Percentiles rank a stretch among this genome's conserved stretches.
phyloP scores from a whole-genome alignment of 2,888 invertebrate genomes.

The Syritta pipiens region DNA sequence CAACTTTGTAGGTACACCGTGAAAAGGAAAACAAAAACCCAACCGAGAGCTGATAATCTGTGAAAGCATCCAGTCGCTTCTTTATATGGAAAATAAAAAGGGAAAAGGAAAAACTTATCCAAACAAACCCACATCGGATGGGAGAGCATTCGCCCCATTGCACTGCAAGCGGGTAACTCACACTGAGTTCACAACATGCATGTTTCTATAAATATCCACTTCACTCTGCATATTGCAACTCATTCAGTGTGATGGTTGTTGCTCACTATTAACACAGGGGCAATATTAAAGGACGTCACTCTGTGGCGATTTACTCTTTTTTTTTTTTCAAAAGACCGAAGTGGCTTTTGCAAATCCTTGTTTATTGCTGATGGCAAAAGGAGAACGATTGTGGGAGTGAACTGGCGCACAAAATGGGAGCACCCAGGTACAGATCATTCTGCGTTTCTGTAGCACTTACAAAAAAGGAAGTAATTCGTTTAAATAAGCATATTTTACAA shows the following conservation, averaged over 20 bases:
- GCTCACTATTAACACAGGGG: slow-evolving; percentile 31
- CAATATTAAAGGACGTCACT: slow-evolving; percentile 30
- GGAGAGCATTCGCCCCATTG: slow-evolving; percentile 16
- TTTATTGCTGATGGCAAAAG: not conserved
- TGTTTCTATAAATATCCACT: slow-evolving; percentile 26
- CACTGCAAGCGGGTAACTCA: too few species aligned
- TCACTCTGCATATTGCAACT: slow-evolving; percentile 3
- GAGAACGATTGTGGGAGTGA: not conserved
- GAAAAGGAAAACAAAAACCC: slow-evolving; percentile 25
- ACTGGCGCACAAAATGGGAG: too few species aligned
- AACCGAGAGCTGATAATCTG: slow-evolving; percentile 46
- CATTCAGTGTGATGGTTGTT: slow-evolving; percentile 15
- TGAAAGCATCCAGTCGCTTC: slow-evolving; percentile 23
- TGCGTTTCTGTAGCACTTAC: too few species aligned
- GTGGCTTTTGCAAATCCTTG: not conserved
- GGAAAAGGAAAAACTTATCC: too few species aligned
- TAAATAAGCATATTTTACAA: too few species aligned
- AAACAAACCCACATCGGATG: slow-evolving; percentile 50
- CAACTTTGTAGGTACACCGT: too few species aligned
- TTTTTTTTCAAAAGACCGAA: not conserved
- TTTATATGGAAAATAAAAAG: slow-evolving; percentile 30
- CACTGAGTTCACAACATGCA: too few species aligned
- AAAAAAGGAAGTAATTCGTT: too few species aligned
- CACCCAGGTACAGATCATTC: too few species aligned
- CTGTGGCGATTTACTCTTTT: too few species aligned